Evolutionary conservation across 2,113 vertebrate species (phyloP).

Genomic region (Pollimyrus isidori): DNA sequence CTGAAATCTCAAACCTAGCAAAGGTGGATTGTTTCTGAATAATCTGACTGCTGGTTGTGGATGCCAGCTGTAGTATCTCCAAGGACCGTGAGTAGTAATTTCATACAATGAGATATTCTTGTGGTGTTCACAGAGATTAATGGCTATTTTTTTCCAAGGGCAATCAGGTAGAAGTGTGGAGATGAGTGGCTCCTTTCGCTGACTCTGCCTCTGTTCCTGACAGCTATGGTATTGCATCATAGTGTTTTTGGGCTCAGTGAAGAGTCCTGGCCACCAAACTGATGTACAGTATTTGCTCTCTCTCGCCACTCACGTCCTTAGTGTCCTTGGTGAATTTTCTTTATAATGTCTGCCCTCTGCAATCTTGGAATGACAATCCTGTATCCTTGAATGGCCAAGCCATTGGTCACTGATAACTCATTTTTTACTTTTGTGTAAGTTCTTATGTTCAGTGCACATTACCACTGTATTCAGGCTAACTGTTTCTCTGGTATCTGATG

Average conservation of each 20-base stretch:
- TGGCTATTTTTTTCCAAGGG: conserved; percentile 21
- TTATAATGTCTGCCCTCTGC: conserved; percentile 16
- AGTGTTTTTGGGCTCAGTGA: conserved; percentile 18
- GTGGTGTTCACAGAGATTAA: conserved; percentile 28
- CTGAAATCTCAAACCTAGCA: too few species aligned
- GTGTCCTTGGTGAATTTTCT: conserved; percentile 12
- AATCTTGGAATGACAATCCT: not conserved
- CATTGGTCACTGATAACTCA: not conserved
- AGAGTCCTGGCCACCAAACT: conserved; percentile 12
- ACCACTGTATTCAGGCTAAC: conserved; percentile 13
- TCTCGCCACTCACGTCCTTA: conserved; percentile 10
- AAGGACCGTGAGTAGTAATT: conserved; percentile 11
- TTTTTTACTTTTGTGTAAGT: not conserved
- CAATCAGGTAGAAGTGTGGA: conserved; percentile 22
- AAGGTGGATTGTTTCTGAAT: too few species aligned
- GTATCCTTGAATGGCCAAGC: not conserved
- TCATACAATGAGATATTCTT: too few species aligned
- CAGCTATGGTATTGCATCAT: not conserved
- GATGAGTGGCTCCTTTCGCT: conserved; percentile 15
- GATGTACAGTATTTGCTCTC: not conserved
- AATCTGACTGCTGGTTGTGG: too few species aligned
- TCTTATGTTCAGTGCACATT: not conserved
- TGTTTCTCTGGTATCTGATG: not conserved
- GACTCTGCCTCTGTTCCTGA: conserved; percentile 12
- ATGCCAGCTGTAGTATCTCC: conserved; percentile 12